Conservation (phyloP, 2,113 vertebrate genomes). For the Cygnus buccinator region DNA sequence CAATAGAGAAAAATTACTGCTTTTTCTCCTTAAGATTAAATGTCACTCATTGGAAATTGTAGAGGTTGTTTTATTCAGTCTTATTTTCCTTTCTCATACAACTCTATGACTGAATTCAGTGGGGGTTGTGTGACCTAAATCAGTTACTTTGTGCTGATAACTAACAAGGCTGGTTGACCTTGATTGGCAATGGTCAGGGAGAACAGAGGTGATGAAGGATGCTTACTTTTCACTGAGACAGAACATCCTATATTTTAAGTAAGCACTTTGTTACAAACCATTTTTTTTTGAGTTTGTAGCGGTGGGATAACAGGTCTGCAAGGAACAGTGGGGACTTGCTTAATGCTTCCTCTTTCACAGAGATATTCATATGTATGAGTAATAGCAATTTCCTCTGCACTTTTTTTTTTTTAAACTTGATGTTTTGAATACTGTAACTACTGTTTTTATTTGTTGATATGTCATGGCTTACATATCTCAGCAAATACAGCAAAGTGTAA, state of each 20-base stretch:
- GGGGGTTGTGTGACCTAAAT: background rate
- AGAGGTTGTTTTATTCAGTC: background rate
- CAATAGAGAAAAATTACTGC: background rate
- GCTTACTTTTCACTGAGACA: background rate
- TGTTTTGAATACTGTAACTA: background rate
- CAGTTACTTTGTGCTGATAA: background rate
- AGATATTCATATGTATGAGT: background rate
- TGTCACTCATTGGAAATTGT: background rate
- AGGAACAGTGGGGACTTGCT: background rate
- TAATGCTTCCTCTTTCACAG: background rate
- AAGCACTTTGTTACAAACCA: background rate
- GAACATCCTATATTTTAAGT: background rate
- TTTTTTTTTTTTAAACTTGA: background rate
- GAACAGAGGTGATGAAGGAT: background rate
- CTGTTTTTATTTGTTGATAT: background rate
- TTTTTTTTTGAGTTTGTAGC: background rate
- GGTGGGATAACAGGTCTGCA: background rate
- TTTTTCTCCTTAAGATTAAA: background rate
- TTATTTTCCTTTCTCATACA: background rate
- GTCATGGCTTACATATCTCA: background rate
- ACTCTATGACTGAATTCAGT: background rate
- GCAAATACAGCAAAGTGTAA: slow-evolving; percentile 16
- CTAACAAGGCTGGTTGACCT: background rate
- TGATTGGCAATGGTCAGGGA: background rate
- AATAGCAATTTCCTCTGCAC: background rate